These are phyloP conservation scores for Aegithalos caudatus DNA, from an alignment of 2,113 vertebrate species.

Conservation along the genomic window DNA sequence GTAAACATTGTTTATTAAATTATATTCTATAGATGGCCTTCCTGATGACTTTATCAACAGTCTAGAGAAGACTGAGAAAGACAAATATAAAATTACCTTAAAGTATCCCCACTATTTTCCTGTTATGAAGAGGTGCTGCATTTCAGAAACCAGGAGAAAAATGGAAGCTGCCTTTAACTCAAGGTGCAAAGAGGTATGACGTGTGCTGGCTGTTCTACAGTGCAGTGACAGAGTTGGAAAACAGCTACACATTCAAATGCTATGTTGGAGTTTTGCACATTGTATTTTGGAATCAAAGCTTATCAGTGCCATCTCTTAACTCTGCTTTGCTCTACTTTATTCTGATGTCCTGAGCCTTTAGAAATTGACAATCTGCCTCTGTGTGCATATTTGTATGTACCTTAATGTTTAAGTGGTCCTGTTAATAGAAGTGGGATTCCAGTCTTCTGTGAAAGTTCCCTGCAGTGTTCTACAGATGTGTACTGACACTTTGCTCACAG, in stretches of 20 bases:
- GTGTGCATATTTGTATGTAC: background rate
- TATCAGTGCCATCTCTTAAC: background rate
- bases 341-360: background rate
- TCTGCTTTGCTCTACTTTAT: background rate
- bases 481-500: background rate
- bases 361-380: background rate
- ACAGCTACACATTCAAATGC: background rate
- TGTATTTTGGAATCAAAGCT: background rate
- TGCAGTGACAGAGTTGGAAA: background rate
- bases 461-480: background rate
- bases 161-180: conserved; percentile 92
- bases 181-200: conserved; percentile 88
- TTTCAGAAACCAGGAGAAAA: conserved; percentile 88
- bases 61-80: conserved; percentile 79
- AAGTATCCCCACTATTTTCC: conserved; percentile 94
- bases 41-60: conserved; percentile 84
- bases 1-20: conserved; percentile 3
- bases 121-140: conserved; percentile 89
- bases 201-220: background rate
- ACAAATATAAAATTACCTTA: conserved; percentile 84
- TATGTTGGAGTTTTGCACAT: background rate
- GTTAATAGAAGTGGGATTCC: background rate
- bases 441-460: background rate
- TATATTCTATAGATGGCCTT: conserved; percentile 78
- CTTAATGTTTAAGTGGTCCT: background rate